Base-by-base conservation (phyloP, 2,888 invertebrate genomes). In the Dryobotodes eremita region DNA sequence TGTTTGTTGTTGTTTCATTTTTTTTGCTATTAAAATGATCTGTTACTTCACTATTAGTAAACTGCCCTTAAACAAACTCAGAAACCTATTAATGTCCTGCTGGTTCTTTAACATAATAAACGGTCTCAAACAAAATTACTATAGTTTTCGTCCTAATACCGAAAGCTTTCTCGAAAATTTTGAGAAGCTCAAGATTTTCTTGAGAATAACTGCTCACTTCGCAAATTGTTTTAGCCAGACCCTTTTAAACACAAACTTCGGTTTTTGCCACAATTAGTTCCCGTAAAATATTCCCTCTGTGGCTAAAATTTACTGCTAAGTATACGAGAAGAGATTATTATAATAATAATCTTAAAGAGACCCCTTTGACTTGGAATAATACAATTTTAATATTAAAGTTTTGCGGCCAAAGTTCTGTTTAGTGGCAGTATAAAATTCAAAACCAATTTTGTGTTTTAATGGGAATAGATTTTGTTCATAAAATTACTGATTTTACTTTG, bases 261-360 rank as follows among this genome's bases (percentile, higher is more conserved):
- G 92, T 94, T 91, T 94, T 94, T 93, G 90, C 91, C 88, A 93
- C 92, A 94, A 96, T 95, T 95, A 94, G 91, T 89, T 89, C 87
- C 85, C 88, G 89, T 96, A 93, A 95, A 96, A 95, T 96, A 96
- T 96, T 96, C 96, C 84, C 91, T 96, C 92, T 94, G 94, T 92
- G 92, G 92, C 75, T 68, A 68, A 84, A 79, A 79, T 85, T 83
- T 64, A 82, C 80, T 75, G 71, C 88, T 82, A 89, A 92, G 89
- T 90, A 83, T 59, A 71, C 71, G 66, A 79, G 64, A 83, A 73
- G 86, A 89, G 86, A 89, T 93, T 85, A 91, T 93, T 92, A 93
- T 92, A 90, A 86, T 91, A 89, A 91, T 90, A 82, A 87, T 87
- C 77, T 92, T 91, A 89, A 91, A 79, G 65, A 69, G 76, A 85